Percentiles rank a stretch among this genome's conserved stretches.
Conservation (phyloP, 1,140 invertebrate genomes). For the Paralvinella palmiformis region DNA sequence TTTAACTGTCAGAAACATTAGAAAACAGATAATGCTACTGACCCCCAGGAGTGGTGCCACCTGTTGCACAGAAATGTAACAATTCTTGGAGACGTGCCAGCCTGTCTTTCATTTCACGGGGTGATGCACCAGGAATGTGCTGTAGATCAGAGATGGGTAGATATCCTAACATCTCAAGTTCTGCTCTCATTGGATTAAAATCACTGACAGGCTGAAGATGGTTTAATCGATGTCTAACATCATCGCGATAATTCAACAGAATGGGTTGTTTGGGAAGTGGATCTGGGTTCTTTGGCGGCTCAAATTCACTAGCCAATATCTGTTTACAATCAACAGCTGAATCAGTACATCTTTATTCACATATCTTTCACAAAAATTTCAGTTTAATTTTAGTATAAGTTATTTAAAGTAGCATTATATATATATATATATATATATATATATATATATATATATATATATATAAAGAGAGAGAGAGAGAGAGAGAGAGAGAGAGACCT, state of each 20-base stretch:
- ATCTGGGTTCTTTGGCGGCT: constrained; percentile 27
- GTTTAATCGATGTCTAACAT: constrained; percentile 34
- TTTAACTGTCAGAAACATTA: too few relatives aligned
- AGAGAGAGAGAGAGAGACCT: constrained; percentile 25
- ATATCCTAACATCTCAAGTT: constrained; percentile 40
- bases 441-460: not conserved
- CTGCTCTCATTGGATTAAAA: constrained; percentile 41
- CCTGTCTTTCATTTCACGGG: constrained; percentile 31
- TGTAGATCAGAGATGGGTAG: constrained; percentile 28
- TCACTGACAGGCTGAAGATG: constrained; percentile 38
- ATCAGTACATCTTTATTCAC: too few relatives aligned
- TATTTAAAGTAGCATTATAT: not conserved
- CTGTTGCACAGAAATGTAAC: constrained; percentile 42
- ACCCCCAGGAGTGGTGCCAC: constrained; percentile 38
- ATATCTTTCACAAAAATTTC: not conserved
- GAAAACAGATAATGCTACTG: not conserved
- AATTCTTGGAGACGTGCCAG: constrained; percentile 47
- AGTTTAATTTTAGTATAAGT: not conserved
- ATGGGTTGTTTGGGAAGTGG: constrained; percentile 30
- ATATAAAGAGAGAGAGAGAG: too few relatives aligned
- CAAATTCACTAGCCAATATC: constrained; percentile 31
- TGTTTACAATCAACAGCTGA: too few relatives aligned
- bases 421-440: constrained; percentile 1
- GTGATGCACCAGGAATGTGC: constrained; percentile 25
- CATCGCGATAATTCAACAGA: constrained; percentile 41